Evolutionary conservation across 92 coral and sea anemone genomes (phyloP), one percentile per base, ranked within the genome.

Genomic region (Bergia puertoricense): DNA sequence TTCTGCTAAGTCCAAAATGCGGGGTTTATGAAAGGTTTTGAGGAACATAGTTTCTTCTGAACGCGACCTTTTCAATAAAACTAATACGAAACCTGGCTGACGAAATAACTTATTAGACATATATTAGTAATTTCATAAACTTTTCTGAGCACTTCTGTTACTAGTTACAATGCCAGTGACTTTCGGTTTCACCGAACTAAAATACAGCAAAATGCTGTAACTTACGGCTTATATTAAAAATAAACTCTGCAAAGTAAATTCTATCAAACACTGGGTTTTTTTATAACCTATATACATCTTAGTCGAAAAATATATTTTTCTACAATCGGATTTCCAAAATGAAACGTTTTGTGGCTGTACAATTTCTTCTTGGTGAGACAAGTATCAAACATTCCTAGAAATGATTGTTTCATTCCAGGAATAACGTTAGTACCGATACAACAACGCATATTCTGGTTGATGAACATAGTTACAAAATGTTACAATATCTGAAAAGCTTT

Each of bases 251-350:
- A 23, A 67, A 72, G 86, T 13, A 82, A 23, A 45, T 66, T 67
- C 37, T 65, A 67, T 77, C n/a, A 83, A 68, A 43, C 65, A 66
- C 67, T 66, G 75, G 30, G 6, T 50, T 9, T 40, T 22, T 67
- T 18, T 38, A 62, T 45, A 46, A 71, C 78, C 20, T 84, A 68
- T 68, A 6, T 44, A 84, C 87, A 84, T 30, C 67, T n/a, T 84
- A 42, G 36, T 39, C n/a, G 11, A 57, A 37, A 56, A 37, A 80
- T 37, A 82, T 39, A 30, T 46, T 84, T 46, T 20, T 18, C 43
- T 36, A 7, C 40, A 11, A 22, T 5, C 9, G 43, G 62, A 13
- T 15, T 30, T 3, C 40, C 56, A 50, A 22, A 30, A 48, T 4
- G 65, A 84, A 44, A 20, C 41, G 41, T 44, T 22, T 82, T 46